phyloP scores from a whole-genome alignment of 2,888 invertebrate genomes.

The Esperia sulphurella region DNA sequence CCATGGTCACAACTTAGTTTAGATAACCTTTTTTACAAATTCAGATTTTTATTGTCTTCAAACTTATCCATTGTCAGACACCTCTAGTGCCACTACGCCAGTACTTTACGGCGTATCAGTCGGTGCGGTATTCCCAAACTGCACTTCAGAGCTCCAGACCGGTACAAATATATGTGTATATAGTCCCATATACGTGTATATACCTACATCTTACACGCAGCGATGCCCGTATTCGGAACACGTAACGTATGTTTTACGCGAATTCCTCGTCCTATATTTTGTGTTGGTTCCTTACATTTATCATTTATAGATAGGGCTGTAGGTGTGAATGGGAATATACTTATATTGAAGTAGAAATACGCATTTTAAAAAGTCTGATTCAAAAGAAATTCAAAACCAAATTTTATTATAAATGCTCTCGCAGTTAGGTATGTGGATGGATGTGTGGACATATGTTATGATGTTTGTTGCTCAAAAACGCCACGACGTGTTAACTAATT shows the following conservation, averaged over 20 bases:
- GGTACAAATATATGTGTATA: constrained; percentile 3
- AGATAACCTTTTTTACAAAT: too few species aligned
- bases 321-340: not conserved
- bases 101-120: constrained; percentile 74
- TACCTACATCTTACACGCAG: constrained; percentile 18
- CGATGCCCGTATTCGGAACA: constrained; percentile 45
- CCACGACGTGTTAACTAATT: too few species aligned
- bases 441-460: too few species aligned
- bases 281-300: constrained; percentile 19
- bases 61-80: constrained; percentile 20
- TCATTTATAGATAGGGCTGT: constrained; percentile 5
- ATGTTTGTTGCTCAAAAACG: too few species aligned
- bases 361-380: too few species aligned
- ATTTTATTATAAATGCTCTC: too few species aligned
- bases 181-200: constrained; percentile 1
- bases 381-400: too few species aligned
- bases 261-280: constrained; percentile 39
- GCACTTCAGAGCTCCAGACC: constrained; percentile 65
- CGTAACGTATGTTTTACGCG: constrained; percentile 58
- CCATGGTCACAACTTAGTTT: too few species aligned
- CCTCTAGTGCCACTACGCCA: constrained; percentile 33
- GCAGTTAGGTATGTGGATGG: too few species aligned
- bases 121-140: constrained; percentile 78
- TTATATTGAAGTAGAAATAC: not conserved
- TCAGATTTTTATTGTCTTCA: constrained; percentile 15